Evolutionary conservation across 2,797 vertebrate species (phyloP).

Genomic region (Huso huso): DNA sequence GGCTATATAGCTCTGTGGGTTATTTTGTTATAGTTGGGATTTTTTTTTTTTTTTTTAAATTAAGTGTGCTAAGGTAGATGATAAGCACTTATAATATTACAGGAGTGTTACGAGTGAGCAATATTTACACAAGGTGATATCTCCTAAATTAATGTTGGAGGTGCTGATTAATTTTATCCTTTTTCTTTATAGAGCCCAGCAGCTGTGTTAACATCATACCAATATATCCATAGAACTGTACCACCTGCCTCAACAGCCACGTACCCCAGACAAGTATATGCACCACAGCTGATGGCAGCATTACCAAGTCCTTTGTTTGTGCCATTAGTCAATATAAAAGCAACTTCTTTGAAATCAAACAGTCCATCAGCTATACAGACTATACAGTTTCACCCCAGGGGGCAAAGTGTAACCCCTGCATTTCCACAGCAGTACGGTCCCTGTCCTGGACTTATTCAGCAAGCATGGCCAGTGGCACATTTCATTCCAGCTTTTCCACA

Average conservation of each 20-base stretch:
- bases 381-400: background rate
- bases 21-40: too few relatives aligned
- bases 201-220: slow-evolving; percentile 2
- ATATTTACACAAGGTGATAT: background rate
- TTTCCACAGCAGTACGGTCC: background rate
- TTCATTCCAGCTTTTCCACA: background rate
- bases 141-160: background rate
- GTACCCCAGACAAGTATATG: background rate
- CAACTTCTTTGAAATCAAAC: background rate
- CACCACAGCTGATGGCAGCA: background rate
- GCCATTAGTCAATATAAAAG: background rate
- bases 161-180: background rate
- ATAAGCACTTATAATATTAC: too few relatives aligned
- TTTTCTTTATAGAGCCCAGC: background rate
- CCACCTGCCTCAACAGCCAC: background rate
- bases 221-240: background rate
- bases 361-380: background rate
- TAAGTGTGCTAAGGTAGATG: too few relatives aligned
- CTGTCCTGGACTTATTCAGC: background rate
- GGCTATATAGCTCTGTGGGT: too few relatives aligned
- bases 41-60: too few relatives aligned
- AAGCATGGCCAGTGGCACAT: background rate
- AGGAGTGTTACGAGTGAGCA: too few relatives aligned
- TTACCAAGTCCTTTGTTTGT: background rate
- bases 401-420: background rate